Percentiles rank a stretch among this genome's conserved stretches.
These are phyloP conservation scores for Hylomyscus alleni DNA, from an alignment of 2,797 vertebrate species.

Conservation along the genomic window DNA sequence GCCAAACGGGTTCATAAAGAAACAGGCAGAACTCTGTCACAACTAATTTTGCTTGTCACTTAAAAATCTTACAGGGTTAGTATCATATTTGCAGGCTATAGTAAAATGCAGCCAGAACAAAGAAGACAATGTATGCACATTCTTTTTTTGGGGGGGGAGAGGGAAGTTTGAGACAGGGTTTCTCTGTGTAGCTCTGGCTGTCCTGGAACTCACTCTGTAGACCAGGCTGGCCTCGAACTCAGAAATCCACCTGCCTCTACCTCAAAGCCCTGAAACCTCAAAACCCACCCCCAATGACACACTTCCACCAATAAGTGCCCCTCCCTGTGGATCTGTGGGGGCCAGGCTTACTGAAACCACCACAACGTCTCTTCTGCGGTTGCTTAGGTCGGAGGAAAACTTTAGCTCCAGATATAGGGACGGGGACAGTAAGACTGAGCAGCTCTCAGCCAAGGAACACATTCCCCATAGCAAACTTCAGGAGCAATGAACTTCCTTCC, in stretches of 20 bases:
- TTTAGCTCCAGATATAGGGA: not conserved
- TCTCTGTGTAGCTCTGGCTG: too few species aligned
- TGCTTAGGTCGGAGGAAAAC: constrained; percentile 42
- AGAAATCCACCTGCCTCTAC: too few species aligned
- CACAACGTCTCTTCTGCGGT: not conserved
- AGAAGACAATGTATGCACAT: constrained; percentile 17
- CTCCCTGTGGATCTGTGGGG: not conserved
- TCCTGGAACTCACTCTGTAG: too few species aligned
- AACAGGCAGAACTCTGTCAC: constrained; percentile 45
- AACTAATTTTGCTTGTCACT: constrained; percentile 40
- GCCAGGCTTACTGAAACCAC: not conserved
- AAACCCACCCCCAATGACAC: not conserved
- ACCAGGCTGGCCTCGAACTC: too few species aligned
- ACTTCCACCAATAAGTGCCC: not conserved
- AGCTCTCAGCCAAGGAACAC: not conserved
- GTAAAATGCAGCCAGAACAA: not conserved
- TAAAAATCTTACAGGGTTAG: not conserved
- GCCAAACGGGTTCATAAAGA: not conserved
- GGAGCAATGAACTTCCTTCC: not conserved
- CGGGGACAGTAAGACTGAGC: not conserved
- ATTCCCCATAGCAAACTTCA: not conserved
- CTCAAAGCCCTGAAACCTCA: not conserved
- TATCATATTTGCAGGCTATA: constrained; percentile 43
- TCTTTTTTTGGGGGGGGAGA: not conserved
- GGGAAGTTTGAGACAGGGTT: too few species aligned